phyloP scores from a whole-genome alignment of 2,113 vertebrate genomes.

The Notechis scutatus region DNA sequence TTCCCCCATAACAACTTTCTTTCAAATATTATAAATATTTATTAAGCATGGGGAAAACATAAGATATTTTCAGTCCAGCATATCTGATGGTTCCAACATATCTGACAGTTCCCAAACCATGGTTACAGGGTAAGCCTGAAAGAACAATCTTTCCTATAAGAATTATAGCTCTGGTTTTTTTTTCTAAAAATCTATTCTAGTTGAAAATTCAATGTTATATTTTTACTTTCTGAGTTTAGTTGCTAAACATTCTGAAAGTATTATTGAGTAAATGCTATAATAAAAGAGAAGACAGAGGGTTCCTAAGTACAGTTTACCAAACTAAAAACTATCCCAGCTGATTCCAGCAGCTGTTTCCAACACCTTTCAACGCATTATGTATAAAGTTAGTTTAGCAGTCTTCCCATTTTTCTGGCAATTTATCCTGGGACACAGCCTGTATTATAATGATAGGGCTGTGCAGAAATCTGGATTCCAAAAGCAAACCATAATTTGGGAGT shows the following conservation, averaged over 20 bases:
- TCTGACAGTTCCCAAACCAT: not conserved
- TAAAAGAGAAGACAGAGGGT: not conserved
- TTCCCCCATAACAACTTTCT: not conserved
- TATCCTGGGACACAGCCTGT: not conserved
- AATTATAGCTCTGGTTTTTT: not conserved
- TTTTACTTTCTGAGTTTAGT: not conserved
- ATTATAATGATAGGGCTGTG: not conserved
- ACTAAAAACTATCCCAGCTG: not conserved
- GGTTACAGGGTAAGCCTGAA: not conserved
- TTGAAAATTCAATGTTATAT: not conserved
- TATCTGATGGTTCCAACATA: not conserved
- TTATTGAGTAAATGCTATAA: not conserved
- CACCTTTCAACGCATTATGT: not conserved
- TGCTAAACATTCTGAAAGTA: not conserved
- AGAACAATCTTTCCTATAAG: not conserved
- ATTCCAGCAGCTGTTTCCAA: not conserved
- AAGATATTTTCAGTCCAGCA: not conserved
- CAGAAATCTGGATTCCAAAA: not conserved
- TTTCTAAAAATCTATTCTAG: not conserved
- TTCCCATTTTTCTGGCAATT: not conserved
- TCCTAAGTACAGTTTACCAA: not conserved
- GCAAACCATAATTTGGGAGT: not conserved
- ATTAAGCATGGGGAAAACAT: not conserved
- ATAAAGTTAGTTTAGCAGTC: not conserved
- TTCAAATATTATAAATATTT: not conserved